A percentile compares a stretch with the other conserved stretches of the same genome.
phyloP scores from a whole-genome alignment of 2,888 invertebrate genomes.

The Microctonus hyperodae region DNA sequence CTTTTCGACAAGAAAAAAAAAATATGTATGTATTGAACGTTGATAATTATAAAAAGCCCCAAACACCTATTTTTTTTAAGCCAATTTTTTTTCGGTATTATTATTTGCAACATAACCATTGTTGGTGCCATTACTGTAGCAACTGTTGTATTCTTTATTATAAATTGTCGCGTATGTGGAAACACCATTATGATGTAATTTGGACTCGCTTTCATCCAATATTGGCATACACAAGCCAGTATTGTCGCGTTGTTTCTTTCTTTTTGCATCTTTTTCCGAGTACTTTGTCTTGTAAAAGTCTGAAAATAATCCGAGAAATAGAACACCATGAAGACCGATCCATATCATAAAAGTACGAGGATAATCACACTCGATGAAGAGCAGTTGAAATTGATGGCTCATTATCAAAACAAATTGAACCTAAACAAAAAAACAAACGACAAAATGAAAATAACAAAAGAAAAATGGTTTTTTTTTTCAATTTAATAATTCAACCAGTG shows the following conservation, averaged over 20 bases:
- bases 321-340: constrained; percentile 93
- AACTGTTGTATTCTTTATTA: constrained; percentile 68
- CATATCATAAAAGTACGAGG: constrained; percentile 90
- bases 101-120: constrained; percentile 68
- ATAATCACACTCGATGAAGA: constrained; percentile 91
- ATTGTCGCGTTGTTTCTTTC: constrained; percentile 47
- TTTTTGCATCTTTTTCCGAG: constrained; percentile 47
- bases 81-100: constrained; percentile 60
- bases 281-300: constrained; percentile 93
- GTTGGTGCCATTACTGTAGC: constrained; percentile 71
- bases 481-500: neutral
- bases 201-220: constrained; percentile 65
- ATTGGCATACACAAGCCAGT: constrained; percentile 77
- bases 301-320: constrained; percentile 93
- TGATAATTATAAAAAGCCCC: neutral
- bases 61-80: constrained; percentile 45
- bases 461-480: too few relatives aligned
- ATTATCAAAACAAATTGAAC: constrained; percentile 93
- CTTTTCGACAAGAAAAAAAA: too few relatives aligned
- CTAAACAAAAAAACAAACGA: constrained; percentile 64
- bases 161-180: constrained; percentile 66
- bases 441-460: too few relatives aligned
- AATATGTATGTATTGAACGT: too few relatives aligned
- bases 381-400: constrained; percentile 87
- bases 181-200: constrained; percentile 57